These are phyloP conservation scores for Anser cygnoides DNA, from an alignment of 2,113 vertebrate species.

Conservation along the genomic window DNA sequence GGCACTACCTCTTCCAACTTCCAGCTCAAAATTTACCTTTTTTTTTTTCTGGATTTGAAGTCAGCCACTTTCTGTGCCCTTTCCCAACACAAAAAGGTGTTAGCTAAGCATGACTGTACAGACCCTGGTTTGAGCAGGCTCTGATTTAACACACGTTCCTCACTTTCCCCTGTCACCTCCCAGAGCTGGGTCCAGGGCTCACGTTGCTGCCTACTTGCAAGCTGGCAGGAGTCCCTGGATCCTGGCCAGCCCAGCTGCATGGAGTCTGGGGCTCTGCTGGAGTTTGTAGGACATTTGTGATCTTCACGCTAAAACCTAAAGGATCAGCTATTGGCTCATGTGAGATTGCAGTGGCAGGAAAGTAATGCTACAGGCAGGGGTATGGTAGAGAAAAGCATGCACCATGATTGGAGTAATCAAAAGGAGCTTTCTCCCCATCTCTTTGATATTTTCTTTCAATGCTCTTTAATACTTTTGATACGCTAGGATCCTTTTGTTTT, in stretches of 20 bases:
- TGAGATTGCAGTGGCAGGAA: background rate
- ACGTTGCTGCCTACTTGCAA: background rate
- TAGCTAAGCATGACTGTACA: background rate
- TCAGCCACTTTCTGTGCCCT: background rate
- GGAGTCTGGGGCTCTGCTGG: background rate
- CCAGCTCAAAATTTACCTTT: background rate
- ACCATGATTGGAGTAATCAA: background rate
- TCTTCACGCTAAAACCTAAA: background rate
- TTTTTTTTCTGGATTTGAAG: background rate
- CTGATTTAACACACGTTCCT: fast-evolving
- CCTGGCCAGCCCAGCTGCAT: background rate
- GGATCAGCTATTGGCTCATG: background rate
- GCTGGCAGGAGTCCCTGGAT: background rate
- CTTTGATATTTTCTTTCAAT: background rate
- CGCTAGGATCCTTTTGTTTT: background rate
- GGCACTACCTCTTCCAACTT: background rate
- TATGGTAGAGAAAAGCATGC: background rate
- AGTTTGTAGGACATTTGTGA: background rate
- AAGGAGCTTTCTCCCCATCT: background rate
- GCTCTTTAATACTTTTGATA: background rate
- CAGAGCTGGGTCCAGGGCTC: background rate
- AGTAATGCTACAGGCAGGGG: background rate
- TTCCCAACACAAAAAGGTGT: background rate
- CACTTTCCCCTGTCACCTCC: background rate
- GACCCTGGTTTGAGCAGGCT: background rate